Evolutionary conservation across 1,140 invertebrate species (phyloP), one percentile per base, ranked within the genome.

Genomic region (Platorchestia sp.): DNA sequence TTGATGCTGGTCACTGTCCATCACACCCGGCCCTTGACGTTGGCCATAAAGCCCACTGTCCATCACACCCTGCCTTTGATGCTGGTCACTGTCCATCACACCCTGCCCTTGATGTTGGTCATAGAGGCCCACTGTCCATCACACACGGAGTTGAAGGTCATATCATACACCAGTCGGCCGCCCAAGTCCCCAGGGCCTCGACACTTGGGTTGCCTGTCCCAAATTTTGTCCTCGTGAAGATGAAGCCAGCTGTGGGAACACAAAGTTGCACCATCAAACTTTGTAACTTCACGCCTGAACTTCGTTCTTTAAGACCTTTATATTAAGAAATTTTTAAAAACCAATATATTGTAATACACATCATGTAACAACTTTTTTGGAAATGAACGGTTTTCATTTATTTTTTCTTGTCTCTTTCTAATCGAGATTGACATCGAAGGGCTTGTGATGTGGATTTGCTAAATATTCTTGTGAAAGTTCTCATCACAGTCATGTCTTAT

Each of bases 41-140:
- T 96, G 95, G 96, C 97, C 98, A 98, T 98, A 96, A 98, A 98
- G 98, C 98, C 98, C 98, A 98, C 96, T 98, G 98, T 0, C 98
- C 98, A 22, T 98, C 97, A 96, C 98, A 99, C 96, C 40, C 96
- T 95, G 45, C 96, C 96, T 86, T 96, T 96, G 44, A 96, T 96
- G 95, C 96, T 96, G 95, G 91, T 47, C 45, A 86, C 53, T 87
- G 59, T 53, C 36, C 87, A 86, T 96, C 53, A 96, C 53, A 96
- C 96, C 40, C 96, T 95, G 45, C 96, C 96, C 75, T 96, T 96
- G 44, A 96, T 96, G 95, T 96, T 96, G 95, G 96, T 97, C 98
- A 98, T 98, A 96, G 98, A 98, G 36, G 98, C 98, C 98, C 98
- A 98, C 96, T 98, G 98, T 0, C 98, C 98, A 27, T 98, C 98